These are phyloP conservation scores for Drosophila orena DNA, from an alignment of 1,140 invertebrate species.

Conservation along the genomic window DNA sequence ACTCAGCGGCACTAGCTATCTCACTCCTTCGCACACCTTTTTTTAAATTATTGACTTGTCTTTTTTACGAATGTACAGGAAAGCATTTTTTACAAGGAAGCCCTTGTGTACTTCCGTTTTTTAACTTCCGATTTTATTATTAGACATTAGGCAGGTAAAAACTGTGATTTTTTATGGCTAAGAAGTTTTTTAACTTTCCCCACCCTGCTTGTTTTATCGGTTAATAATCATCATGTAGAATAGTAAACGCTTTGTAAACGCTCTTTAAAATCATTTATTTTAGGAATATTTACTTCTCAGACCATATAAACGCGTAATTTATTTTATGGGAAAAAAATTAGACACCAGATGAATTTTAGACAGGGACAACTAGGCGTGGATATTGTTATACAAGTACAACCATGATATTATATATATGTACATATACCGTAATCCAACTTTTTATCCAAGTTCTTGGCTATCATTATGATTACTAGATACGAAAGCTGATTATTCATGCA, in stretches of 20 bases:
- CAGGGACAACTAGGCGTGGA: no score
- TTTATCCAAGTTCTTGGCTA: constrained; percentile 38
- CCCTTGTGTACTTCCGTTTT: constrained; percentile 49
- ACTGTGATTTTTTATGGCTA: constrained; percentile 41
- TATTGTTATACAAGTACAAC: no score
- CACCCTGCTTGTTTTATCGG: not conserved
- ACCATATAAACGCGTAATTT: no score
- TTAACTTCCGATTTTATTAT: constrained; percentile 53
- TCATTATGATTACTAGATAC: constrained; percentile 3
- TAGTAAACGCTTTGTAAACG: no score
- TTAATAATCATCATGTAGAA: no score
- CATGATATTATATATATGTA: no score
- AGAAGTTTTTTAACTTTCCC: constrained; percentile 37
- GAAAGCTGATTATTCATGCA: constrained; percentile 40
- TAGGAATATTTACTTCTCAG: no score
- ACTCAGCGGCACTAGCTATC: not conserved
- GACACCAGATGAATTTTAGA: no score
- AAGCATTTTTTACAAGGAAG: constrained; percentile 42
- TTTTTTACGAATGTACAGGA: constrained; percentile 51
- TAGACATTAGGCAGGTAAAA: constrained; percentile 3
- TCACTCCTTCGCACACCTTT: constrained; percentile 10
- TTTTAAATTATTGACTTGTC: constrained; percentile 45
- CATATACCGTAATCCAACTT: no score
- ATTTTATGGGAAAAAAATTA: no score
- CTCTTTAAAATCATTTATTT: no score